Conservation (phyloP, 2,113 vertebrate species). For the Motacilla alba region DNA sequence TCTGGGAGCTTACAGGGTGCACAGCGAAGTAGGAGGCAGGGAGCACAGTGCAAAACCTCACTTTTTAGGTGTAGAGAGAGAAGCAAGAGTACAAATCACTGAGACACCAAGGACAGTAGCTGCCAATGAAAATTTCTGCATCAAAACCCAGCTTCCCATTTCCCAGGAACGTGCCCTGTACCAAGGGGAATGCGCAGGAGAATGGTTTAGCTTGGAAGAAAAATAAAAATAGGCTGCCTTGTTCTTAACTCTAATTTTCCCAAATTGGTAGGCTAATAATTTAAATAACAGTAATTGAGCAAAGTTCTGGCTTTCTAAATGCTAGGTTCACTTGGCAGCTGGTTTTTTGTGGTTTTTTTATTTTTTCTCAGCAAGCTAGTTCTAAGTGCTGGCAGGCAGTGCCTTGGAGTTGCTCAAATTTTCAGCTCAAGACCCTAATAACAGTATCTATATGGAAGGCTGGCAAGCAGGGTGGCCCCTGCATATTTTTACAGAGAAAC, state of each 20-base stretch:
- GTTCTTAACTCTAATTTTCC: conserved; percentile 34
- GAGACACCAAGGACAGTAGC: background rate
- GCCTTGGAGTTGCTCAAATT: background rate
- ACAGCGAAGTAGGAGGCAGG: background rate
- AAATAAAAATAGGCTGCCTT: conserved; percentile 41
- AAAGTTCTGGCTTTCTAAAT: conserved; percentile 44
- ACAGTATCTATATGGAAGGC: background rate
- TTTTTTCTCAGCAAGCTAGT: conserved; percentile 10
- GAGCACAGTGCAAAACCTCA: background rate
- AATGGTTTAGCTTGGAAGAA: background rate
- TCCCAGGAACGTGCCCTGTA: background rate
- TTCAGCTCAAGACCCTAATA: conserved; percentile 17
- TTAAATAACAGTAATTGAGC: conserved; percentile 59
- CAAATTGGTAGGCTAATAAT: conserved; percentile 42
- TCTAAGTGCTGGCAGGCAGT: background rate
- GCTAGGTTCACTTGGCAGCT: conserved; percentile 32
- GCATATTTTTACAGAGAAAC: background rate
- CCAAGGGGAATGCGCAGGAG: background rate
- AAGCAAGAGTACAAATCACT: background rate
- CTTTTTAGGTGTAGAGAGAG: background rate
- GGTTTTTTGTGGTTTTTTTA: background rate
- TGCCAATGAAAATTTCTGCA: background rate
- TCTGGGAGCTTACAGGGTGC: background rate
- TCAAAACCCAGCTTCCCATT: background rate
- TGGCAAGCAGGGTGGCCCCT: background rate